Evolutionary conservation across 2,113 vertebrate species (phyloP).

Genomic region (Stictonetta naevosa): DNA sequence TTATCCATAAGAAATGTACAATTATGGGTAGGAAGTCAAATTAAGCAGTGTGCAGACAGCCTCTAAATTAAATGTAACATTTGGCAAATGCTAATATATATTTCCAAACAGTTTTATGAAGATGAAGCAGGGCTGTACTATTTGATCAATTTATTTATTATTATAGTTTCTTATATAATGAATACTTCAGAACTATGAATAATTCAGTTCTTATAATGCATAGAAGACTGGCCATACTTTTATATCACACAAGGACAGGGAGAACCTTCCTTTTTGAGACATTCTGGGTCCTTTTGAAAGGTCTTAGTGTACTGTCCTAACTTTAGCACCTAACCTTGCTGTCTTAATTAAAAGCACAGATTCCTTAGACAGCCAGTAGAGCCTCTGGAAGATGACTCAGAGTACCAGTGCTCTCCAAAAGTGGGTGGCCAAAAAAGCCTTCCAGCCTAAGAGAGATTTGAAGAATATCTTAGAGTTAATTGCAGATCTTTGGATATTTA

Average conservation of each 20-base stretch:
- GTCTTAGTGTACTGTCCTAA: neutral
- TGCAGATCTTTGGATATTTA: neutral
- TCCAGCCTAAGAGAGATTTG: neutral
- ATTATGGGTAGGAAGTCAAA: neutral
- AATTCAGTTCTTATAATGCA: neutral
- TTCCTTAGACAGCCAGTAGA: neutral
- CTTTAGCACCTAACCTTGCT: neutral
- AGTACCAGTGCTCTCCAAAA: neutral
- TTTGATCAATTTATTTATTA: neutral
- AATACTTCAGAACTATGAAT: neutral
- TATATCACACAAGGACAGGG: neutral
- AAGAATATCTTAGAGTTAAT: conserved; percentile 9
- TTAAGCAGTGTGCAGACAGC: neutral
- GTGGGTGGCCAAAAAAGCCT: neutral
- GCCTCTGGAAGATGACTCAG: neutral
- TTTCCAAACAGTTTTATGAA: neutral
- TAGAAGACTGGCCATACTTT: neutral
- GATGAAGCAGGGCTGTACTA: neutral
- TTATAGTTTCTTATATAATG: neutral
- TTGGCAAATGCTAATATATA: neutral
- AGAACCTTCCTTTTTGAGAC: neutral
- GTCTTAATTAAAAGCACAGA: neutral
- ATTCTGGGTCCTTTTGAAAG: neutral
- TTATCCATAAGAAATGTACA: neutral
- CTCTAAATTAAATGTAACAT: neutral